A percentile compares a stretch with the other conserved stretches of the same genome.
phyloP scores from a whole-genome alignment of 2,797 vertebrate genomes.

The Bovichtus diacanthus region DNA sequence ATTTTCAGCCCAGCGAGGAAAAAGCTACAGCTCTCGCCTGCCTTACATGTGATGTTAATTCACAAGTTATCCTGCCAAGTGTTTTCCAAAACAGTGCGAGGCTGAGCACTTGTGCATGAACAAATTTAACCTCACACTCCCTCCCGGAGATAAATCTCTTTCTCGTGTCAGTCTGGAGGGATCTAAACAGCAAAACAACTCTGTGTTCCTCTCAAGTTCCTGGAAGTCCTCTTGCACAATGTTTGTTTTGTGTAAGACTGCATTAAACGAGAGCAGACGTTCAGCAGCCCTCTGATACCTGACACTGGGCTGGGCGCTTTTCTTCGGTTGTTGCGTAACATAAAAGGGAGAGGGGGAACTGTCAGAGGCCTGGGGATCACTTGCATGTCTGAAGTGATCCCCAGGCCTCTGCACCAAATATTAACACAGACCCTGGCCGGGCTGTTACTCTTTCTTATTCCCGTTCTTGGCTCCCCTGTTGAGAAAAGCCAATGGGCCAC shows the following conservation, averaged over 20 bases:
- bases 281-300: conserved; percentile 55
- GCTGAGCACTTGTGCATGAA: conserved; percentile 27
- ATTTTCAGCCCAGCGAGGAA: conserved; percentile 26
- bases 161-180: conserved; percentile 57
- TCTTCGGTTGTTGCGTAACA: conserved; percentile 62
- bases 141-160: conserved; percentile 62
- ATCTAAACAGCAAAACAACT: conserved; percentile 63
- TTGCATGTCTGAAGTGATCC: conserved; percentile 29
- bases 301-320: conserved; percentile 58
- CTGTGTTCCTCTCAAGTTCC: conserved; percentile 66
- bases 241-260: conserved; percentile 65
- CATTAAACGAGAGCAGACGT: conserved; percentile 67
- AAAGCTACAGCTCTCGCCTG: conserved; percentile 10
- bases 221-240: conserved; percentile 79
- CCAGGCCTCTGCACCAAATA: conserved; percentile 23
- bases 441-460: neutral
- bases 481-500: neutral
- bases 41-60: conserved; percentile 59
- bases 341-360: conserved; percentile 31
- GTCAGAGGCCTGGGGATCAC: conserved; percentile 29
- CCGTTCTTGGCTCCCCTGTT: conserved; percentile 8
- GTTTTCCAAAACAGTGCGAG: conserved; percentile 48
- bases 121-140: conserved; percentile 56
- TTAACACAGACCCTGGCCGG: conserved; percentile 6
- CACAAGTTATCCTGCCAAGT: conserved; percentile 39